Percentiles rank a stretch among this genome's conserved stretches.
phyloP scores from a whole-genome alignment of 1,140 invertebrate species.

The Lepidotrigona ventralis region DNA sequence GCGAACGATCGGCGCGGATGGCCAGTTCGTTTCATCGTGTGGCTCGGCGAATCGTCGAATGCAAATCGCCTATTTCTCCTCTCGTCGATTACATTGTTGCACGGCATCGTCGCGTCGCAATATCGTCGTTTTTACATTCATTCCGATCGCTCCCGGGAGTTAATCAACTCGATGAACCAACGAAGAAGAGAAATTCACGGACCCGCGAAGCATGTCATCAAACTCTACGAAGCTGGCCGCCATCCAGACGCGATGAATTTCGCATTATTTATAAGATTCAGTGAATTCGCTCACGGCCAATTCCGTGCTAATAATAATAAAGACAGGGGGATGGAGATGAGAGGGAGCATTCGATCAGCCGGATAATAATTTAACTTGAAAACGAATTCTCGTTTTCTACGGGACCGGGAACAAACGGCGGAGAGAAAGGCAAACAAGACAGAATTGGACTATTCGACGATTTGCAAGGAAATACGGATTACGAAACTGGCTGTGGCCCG shows the following conservation, averaged over 20 bases:
- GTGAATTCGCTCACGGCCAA: background rate
- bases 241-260: background rate
- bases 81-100: background rate
- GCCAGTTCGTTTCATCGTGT: background rate
- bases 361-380: slow-evolving; percentile 6
- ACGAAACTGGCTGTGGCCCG: slow-evolving; percentile 22
- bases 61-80: background rate
- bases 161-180: background rate
- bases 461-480: slow-evolving; percentile 31
- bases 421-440: background rate
- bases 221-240: background rate
- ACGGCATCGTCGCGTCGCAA: background rate
- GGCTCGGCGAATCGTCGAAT: slow-evolving; percentile 15
- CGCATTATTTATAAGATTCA: background rate
- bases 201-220: background rate
- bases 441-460: background rate
- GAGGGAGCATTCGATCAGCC: background rate
- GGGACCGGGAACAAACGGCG: background rate
- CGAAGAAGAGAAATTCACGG: background rate
- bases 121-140: background rate
- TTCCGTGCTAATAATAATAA: slow-evolving; percentile 13
- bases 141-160: background rate
- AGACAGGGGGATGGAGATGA: background rate
- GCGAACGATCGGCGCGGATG: slow-evolving; percentile 37
- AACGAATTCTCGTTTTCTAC: background rate